Percentiles rank a stretch among this genome's conserved stretches.
phyloP scores from a whole-genome alignment of 2,797 vertebrate genomes.

The Pangasius macronema region DNA sequence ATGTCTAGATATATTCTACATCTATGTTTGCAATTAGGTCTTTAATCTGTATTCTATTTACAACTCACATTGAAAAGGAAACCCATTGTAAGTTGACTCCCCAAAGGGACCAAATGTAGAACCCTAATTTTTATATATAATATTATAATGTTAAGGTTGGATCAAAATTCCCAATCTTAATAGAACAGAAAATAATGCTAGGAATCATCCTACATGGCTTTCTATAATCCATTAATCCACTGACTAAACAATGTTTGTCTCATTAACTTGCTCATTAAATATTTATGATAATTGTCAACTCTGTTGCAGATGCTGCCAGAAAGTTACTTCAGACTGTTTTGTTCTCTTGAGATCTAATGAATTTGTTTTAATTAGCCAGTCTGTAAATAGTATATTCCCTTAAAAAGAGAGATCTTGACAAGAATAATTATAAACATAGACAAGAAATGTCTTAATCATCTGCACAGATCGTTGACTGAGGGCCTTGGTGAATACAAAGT shows the following conservation, averaged over 20 bases:
- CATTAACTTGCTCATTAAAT: not conserved
- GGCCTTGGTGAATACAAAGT: conserved; percentile 67
- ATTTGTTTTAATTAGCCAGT: conserved; percentile 57
- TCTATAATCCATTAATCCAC: not conserved
- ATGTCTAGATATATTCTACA: not conserved
- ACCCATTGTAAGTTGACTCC: not conserved
- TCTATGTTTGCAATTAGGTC: not conserved
- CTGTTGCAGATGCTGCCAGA: not conserved
- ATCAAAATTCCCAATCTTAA: conserved; percentile 34
- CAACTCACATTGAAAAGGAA: not conserved
- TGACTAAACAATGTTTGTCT: not conserved
- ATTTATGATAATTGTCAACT: not conserved
- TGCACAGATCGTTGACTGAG: conserved; percentile 70
- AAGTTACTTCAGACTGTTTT: conserved; percentile 27
- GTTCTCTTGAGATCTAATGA: conserved; percentile 42
- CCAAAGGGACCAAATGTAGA: not conserved
- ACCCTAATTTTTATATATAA: no score
- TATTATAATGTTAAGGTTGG: no score
- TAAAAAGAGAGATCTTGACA: conserved; percentile 28
- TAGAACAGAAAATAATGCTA: conserved; percentile 29
- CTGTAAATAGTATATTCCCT: not conserved
- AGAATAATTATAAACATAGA: conserved; percentile 41
- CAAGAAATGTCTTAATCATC: conserved; percentile 67
- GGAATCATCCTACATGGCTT: not conserved
- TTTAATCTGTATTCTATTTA: not conserved